Evolutionary conservation across 2,113 vertebrate species (phyloP).

Genomic region (Gymnorhina tibicen): DNA sequence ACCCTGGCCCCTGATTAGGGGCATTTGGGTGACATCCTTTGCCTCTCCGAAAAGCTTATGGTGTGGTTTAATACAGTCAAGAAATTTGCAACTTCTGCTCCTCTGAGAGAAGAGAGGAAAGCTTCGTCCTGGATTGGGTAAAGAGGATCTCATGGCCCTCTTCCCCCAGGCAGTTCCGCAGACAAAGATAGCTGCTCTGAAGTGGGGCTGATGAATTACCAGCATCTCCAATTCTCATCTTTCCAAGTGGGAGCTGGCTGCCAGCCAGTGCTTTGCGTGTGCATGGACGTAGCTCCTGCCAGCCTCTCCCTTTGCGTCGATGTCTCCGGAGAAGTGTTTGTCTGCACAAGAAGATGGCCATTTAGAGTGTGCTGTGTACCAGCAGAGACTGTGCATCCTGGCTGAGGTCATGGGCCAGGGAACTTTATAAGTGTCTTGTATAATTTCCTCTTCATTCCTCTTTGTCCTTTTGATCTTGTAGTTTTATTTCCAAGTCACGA

Average conservation of each 20-base stretch:
- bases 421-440: neutral
- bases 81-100: neutral
- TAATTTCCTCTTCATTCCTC: neutral
- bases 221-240: neutral
- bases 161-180: neutral
- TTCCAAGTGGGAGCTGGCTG: neutral
- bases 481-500: neutral
- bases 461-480: slow-evolving; percentile 24
- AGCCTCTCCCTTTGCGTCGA: neutral
- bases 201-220: neutral
- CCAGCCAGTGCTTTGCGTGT: neutral
- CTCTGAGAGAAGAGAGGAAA: neutral
- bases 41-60: neutral
- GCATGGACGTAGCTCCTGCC: neutral
- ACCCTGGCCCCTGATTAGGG: neutral
- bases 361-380: neutral
- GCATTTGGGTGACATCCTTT: neutral
- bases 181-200: fast-evolving
- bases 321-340: neutral
- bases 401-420: neutral
- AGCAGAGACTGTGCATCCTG: neutral
- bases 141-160: neutral
- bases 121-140: neutral
- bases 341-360: neutral
- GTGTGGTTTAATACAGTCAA: neutral